Evolutionary conservation across 2,797 vertebrate species (phyloP).

Genomic region (Lepilemur septentrionalis): DNA sequence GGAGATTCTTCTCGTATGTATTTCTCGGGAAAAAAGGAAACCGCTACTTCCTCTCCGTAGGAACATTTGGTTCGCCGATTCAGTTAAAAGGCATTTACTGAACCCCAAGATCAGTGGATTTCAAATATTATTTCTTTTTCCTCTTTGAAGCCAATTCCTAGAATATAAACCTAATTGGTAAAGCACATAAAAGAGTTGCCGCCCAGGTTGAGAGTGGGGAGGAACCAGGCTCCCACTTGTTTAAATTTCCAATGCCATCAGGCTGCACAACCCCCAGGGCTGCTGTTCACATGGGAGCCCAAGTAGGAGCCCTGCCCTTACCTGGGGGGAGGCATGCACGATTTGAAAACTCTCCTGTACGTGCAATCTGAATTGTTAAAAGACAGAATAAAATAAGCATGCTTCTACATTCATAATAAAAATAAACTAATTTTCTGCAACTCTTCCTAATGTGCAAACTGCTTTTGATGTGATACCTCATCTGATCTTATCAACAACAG

Average conservation of each 20-base stretch:
- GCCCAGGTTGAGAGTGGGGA: neutral
- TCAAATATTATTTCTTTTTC: neutral
- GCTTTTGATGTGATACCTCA: neutral
- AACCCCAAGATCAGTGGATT: neutral
- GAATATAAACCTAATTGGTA: neutral
- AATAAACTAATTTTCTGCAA: neutral
- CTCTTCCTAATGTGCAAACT: neutral
- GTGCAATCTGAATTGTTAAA: neutral
- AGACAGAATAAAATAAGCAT: neutral
- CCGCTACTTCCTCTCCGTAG: neutral
- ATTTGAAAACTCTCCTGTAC: neutral
- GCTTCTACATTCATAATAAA: neutral
- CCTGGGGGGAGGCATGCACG: rapidly evolving
- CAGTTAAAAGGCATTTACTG: neutral
- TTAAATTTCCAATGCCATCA: neutral
- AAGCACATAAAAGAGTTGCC: neutral
- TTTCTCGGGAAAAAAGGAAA: neutral
- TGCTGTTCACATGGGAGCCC: rapidly evolving
- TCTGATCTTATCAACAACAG: neutral
- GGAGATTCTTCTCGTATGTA: neutral
- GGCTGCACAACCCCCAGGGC: neutral
- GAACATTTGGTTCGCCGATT: neutral
- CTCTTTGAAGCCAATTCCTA: neutral
- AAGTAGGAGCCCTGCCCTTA: neutral
- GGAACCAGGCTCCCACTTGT: neutral